Evolutionary conservation across 2,888 invertebrate species (phyloP).

Genomic region (Hydroisotoma schaefferi): DNA sequence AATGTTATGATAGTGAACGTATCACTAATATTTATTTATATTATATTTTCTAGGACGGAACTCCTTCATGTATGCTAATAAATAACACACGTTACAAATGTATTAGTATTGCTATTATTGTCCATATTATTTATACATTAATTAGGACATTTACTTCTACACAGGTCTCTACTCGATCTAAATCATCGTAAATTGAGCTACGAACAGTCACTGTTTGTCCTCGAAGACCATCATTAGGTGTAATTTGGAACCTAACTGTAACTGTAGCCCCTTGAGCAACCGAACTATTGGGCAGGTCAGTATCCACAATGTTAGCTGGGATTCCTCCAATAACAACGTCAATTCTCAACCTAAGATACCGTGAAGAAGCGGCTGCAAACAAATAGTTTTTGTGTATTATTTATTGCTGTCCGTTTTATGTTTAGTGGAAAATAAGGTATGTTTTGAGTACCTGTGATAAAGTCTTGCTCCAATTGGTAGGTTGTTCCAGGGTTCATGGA

Average conservation of each 20-base stretch:
- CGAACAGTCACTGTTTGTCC: background rate
- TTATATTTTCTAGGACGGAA: background rate
- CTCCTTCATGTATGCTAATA: background rate
- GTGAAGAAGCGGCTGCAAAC: background rate
- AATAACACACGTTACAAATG: background rate
- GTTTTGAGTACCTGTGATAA: slow-evolving; percentile 4
- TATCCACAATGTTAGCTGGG: background rate
- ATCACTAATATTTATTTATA: too few species aligned
- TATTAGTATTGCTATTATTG: background rate
- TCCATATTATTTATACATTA: background rate
- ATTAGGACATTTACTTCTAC: background rate
- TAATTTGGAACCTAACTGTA: background rate
- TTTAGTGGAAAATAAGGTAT: too few species aligned
- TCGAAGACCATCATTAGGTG: background rate
- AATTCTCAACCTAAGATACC: background rate
- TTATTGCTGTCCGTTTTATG: too few species aligned
- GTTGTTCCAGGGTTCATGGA: background rate
- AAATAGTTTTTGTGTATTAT: too few species aligned
- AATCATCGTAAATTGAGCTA: background rate
- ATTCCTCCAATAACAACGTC: slow-evolving; percentile 6
- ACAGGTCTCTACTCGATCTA: background rate
- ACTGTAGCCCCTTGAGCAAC: background rate
- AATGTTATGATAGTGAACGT: too few species aligned
- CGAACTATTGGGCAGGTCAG: background rate
- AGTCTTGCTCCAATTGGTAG: slow-evolving; percentile 7